Percentiles rank a stretch among this genome's conserved stretches.
These are phyloP conservation scores for Cacoxenus indagator DNA, from an alignment of 2,888 invertebrate species.

Conservation along the genomic window DNA sequence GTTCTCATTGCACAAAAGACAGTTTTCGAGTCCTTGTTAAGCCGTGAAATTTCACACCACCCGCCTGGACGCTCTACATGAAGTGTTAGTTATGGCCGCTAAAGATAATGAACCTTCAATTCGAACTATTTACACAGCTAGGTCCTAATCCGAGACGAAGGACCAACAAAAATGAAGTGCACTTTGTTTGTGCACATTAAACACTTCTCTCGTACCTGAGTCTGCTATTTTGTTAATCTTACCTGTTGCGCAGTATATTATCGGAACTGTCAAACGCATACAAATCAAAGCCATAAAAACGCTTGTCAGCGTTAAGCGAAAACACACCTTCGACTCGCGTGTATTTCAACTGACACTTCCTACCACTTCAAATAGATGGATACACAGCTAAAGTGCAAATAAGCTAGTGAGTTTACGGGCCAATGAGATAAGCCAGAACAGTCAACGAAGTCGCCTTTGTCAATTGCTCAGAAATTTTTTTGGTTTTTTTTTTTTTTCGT, in stretches of 20 bases:
- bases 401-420: not conserved
- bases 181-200: too few relatives aligned
- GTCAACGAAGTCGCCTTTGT: not conserved
- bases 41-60: slow-evolving; percentile 56
- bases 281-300: slow-evolving; percentile 3
- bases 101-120: not conserved
- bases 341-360: not conserved
- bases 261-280: not conserved
- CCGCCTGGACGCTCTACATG: slow-evolving; percentile 23
- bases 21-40: slow-evolving; percentile 28
- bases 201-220: not conserved
- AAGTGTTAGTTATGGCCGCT: slow-evolving; percentile 35
- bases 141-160: slow-evolving; percentile 25
- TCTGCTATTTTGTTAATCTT: not conserved
- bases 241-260: not conserved
- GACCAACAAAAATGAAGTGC: slow-evolving; percentile 18
- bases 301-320: not conserved
- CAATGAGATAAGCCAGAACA: not conserved
- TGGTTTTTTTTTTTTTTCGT: too few relatives aligned
- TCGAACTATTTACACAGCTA: not conserved
- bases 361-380: not conserved
- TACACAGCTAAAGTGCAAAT: not conserved
- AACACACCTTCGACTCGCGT: not conserved
- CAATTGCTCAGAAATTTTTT: not conserved
- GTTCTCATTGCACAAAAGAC: not conserved